These are phyloP conservation scores for Patiria miniata DNA, from an alignment of 35 echinoderm and acorn worm genomes.

Conservation along the genomic window DNA sequence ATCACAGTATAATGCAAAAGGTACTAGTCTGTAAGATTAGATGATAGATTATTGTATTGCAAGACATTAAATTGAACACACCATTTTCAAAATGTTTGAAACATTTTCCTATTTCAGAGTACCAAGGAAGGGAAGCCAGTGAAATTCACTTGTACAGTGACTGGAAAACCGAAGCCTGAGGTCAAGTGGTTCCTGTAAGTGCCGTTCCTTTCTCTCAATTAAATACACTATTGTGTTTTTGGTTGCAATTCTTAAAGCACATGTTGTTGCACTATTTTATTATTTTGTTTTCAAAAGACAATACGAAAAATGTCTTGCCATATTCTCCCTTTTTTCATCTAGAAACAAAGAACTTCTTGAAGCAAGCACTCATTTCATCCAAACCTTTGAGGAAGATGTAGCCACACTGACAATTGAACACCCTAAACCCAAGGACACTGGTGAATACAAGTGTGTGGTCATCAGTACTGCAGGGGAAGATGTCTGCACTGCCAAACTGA, in stretches of 20 bases:
- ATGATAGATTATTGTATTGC: too few relatives aligned
- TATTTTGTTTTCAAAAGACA: too few relatives aligned
- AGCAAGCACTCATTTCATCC: slow-evolving; percentile 53
- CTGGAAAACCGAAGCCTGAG: slow-evolving; percentile 76
- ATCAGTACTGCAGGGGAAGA: slow-evolving; percentile 67
- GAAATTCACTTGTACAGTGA: slow-evolving; percentile 63
- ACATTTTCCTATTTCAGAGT: neutral
- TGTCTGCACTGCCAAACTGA: slow-evolving; percentile 34
- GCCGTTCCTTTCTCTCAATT: too few relatives aligned
- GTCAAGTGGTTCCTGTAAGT: slow-evolving; percentile 94
- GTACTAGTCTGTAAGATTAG: too few relatives aligned
- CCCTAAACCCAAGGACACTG: slow-evolving; percentile 23
- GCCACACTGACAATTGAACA: slow-evolving; percentile 63
- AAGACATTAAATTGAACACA: too few relatives aligned
- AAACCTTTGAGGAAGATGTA: slow-evolving; percentile 69
- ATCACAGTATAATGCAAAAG: too few relatives aligned
- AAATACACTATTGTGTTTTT: too few relatives aligned
- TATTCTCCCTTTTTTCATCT: neutral
- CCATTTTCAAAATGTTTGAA: too few relatives aligned
- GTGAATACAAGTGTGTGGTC: slow-evolving; percentile 60
- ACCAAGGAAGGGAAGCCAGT: slow-evolving; percentile 43
- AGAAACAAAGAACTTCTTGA: slow-evolving; percentile 73
- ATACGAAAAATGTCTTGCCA: too few relatives aligned
- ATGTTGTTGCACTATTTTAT: too few relatives aligned
- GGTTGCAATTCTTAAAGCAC: too few relatives aligned